Evolutionary conservation across 2,797 vertebrate species (phyloP).

Genomic region (Acridotheres tristis): DNA sequence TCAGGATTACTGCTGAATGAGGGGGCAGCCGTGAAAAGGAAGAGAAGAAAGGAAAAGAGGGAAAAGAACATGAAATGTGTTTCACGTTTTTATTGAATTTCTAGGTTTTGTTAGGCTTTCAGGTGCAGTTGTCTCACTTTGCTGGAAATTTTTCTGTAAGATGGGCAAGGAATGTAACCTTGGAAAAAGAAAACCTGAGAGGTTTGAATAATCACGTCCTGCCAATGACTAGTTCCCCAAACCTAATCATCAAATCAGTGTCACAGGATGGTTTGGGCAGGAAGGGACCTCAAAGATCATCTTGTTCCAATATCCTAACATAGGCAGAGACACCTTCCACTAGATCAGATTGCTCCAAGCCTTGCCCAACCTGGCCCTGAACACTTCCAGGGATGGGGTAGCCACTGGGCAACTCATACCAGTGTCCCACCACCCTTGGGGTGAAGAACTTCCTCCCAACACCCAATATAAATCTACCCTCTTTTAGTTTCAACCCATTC

Average conservation of each 20-base stretch:
- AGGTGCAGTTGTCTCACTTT: not conserved
- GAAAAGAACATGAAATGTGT: not conserved
- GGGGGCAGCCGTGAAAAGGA: not conserved
- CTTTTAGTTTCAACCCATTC: not conserved
- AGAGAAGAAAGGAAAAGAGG: not conserved
- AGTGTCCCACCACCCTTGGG: not conserved
- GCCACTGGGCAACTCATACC: not conserved
- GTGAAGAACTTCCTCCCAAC: not conserved
- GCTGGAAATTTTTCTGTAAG: not conserved
- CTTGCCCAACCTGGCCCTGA: not conserved
- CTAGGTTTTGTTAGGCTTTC: not conserved
- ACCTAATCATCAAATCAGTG: not conserved
- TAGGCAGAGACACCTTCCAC: not conserved
- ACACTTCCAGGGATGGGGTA: not conserved
- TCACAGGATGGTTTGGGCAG: not conserved
- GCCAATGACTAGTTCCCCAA: not conserved
- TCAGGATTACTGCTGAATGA: not conserved
- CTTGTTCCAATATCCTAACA: not conserved
- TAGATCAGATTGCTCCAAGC: not conserved
- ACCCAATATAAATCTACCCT: not conserved
- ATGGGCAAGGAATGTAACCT: not conserved
- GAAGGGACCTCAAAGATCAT: not conserved
- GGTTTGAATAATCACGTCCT: not conserved
- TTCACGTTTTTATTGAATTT: rapidly evolving
- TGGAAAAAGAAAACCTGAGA: not conserved